Evolutionary conservation across 2,113 vertebrate genomes (phyloP).

Genomic region (Eulemur macaco): DNA sequence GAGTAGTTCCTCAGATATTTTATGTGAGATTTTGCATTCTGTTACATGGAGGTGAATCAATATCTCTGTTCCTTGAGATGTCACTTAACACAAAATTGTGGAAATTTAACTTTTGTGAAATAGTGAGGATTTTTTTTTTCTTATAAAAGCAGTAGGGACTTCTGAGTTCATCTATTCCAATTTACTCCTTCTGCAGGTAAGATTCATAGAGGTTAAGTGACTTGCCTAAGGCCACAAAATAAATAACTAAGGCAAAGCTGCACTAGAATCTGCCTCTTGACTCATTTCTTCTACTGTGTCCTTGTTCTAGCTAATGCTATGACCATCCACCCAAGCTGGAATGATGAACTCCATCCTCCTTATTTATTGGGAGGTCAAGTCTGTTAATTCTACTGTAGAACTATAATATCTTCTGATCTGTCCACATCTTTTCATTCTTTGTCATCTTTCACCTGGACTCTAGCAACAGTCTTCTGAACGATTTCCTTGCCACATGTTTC

Average conservation of each 20-base stretch:
- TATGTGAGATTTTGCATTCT: background rate
- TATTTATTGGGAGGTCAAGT: background rate
- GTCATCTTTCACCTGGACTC: background rate
- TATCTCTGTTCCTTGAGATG: background rate
- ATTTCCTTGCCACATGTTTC: background rate
- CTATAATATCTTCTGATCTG: background rate
- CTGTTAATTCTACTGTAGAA: background rate
- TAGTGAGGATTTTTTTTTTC: background rate
- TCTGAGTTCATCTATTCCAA: background rate
- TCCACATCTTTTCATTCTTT: background rate
- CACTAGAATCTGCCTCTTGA: background rate
- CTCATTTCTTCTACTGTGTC: background rate
- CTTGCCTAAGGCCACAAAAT: background rate
- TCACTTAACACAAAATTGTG: background rate
- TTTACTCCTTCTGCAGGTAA: background rate
- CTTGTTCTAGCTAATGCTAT: background rate
- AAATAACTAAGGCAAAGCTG: background rate
- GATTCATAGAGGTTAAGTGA: background rate
- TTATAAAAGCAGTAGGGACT: background rate
- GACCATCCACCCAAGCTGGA: background rate
- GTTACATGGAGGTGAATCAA: background rate
- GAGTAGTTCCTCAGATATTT: background rate
- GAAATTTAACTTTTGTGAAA: background rate
- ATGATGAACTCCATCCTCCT: background rate
- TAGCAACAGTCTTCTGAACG: background rate